Evolutionary conservation across 2,888 invertebrate genomes (phyloP).

Genomic region (Orthosia gracilis): DNA sequence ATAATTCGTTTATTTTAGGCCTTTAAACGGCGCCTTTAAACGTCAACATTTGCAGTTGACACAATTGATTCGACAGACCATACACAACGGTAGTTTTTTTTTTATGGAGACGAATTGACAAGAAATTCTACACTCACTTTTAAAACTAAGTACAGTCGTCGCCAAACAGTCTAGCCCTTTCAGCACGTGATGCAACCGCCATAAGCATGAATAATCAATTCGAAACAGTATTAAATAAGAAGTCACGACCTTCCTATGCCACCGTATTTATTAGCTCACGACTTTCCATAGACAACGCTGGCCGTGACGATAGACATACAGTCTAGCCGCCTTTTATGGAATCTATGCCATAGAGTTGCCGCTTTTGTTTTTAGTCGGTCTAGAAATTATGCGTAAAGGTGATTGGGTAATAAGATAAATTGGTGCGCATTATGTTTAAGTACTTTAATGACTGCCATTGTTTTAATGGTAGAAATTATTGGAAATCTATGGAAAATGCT

Average conservation of each 20-base stretch:
- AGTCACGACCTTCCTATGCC: conserved; percentile 31
- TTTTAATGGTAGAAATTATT: not conserved
- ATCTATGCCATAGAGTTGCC: conserved; percentile 8
- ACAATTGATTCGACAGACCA: too few relatives aligned
- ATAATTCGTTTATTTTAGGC: too few relatives aligned
- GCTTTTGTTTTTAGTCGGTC: conserved; percentile 26
- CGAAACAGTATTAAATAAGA: conserved; percentile 32
- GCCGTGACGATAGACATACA: conserved; percentile 30
- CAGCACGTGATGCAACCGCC: conserved; percentile 6
- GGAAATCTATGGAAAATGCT: too few relatives aligned
- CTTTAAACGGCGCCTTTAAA: too few relatives aligned
- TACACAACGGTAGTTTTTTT: too few relatives aligned
- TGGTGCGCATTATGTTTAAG: not conserved
- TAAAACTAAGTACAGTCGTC: not conserved
- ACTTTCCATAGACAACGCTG: conserved; percentile 38
- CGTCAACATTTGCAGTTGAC: too few relatives aligned
- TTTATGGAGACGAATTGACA: too few relatives aligned
- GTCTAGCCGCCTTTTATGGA: conserved; percentile 35
- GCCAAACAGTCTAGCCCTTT: conserved; percentile 27
- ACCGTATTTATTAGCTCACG: conserved; percentile 42
- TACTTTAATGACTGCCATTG: not conserved
- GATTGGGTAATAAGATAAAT: not conserved
- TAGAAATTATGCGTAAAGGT: not conserved
- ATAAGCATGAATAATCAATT: conserved; percentile 44
- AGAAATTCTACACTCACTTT: too few relatives aligned